These are phyloP conservation scores for Melinaea menophilus DNA, from an alignment of 2,888 invertebrate species.

Conservation along the genomic window DNA sequence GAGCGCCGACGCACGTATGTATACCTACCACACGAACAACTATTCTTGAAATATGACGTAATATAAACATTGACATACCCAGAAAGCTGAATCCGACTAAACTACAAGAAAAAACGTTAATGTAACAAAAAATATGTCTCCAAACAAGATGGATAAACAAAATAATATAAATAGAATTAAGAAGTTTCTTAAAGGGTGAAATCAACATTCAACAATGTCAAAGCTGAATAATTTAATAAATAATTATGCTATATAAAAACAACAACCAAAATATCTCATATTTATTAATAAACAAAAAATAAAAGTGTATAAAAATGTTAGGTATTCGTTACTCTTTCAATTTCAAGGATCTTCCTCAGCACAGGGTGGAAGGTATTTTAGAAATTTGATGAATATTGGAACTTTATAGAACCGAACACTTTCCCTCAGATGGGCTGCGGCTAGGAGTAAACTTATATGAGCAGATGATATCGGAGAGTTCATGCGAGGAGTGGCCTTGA, in stretches of 20 bases:
- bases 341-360: constrained; percentile 20
- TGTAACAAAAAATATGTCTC: constrained; percentile 24
- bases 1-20: constrained; percentile 42
- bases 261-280: not conserved
- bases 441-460: constrained; percentile 46
- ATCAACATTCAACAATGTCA: constrained; percentile 9
- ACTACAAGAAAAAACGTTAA: constrained; percentile 20
- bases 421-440: constrained; percentile 54
- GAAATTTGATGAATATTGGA: constrained; percentile 50
- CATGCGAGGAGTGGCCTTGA: constrained; percentile 48
- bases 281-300: not conserved
- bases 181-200: constrained; percentile 18
- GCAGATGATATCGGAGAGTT: constrained; percentile 40
- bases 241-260: not conserved
- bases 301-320: not conserved
- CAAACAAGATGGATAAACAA: constrained; percentile 21
- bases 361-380: constrained; percentile 39
- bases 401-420: constrained; percentile 50
- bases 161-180: not conserved
- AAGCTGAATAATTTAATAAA: not conserved
- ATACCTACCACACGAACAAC: constrained; percentile 37
- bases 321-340: not conserved
- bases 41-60: constrained; percentile 41
- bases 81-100: constrained; percentile 28
- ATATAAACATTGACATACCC: constrained; percentile 30